Base-by-base conservation (phyloP, 2,797 vertebrate genomes). In the Phrynocephalus guinanensis region DNA sequence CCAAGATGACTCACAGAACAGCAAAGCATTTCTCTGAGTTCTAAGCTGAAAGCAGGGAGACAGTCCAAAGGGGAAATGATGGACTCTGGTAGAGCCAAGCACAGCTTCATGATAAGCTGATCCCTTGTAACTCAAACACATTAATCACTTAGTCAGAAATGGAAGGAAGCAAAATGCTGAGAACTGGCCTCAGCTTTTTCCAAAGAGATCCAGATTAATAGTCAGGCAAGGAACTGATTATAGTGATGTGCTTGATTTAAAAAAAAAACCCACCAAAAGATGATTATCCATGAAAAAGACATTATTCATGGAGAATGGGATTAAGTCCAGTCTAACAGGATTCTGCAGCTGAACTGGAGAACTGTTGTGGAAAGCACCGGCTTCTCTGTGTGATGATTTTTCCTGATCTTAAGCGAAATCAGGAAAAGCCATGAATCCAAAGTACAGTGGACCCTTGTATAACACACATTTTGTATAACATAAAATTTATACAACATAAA, bases 1-100 rank as follows among this genome's bases (percentile, higher is more conserved):
- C 73, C 18, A 67, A 77, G 26, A 77, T 85, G 72, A 77, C 38
- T 67, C 83, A 85, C 38, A 72, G 28, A 66, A 44, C 8, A 76
- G 56, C 60, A 66, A 48, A 66, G 26, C 83, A 85, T 60, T 48
- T 48, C 56, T 66, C 73, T n/a, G 83, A n/a, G 10, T 44, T 76
- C 56, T 38, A 75, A 76, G 16, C 2, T 26, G 73, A 44, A 63
- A 33, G 38, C 18, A 44, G 26, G 11, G 72, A 80, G 56, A 22
- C 30, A 66, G 66, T 76, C 56, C 33, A 76, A 66, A 72, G 26
- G 18, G 30, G 72, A 33, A 63, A 24, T 1, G 56, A 13, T 26
- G 26, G 28, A 84, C 22, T 15, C 73, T 48, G 38, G 33, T 66
- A 26, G 44, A 56, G 22, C 8, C 75, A 68, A 82, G 44, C 22